Percentiles rank a stretch among this genome's conserved stretches.
Evolutionary conservation across 2,113 vertebrate species (phyloP).

Genomic region (Colossoma macropomum): DNA sequence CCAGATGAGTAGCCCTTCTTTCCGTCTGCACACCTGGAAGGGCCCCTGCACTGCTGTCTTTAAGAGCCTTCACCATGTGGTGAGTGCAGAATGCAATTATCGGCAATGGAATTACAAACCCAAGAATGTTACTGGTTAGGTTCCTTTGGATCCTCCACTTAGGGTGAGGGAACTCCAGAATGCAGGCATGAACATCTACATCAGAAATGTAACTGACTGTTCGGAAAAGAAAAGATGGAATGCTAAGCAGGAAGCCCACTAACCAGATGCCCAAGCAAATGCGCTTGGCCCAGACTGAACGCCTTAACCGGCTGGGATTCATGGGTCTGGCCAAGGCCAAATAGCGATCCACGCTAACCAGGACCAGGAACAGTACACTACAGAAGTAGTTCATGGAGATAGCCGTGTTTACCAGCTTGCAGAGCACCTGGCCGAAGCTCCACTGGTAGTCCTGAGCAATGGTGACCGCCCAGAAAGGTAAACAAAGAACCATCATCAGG

Average conservation of each 20-base stretch:
- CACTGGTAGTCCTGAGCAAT: slow-evolving; percentile 65
- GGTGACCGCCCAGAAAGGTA: slow-evolving; percentile 73
- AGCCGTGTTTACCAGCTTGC: slow-evolving; percentile 67
- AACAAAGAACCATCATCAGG: slow-evolving; percentile 68
- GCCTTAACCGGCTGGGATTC: slow-evolving; percentile 58
- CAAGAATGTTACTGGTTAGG: slow-evolving; percentile 61
- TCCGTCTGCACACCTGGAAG: slow-evolving; percentile 75
- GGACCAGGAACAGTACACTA: slow-evolving; percentile 68
- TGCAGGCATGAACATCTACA: slow-evolving; percentile 62
- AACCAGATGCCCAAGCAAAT: slow-evolving; percentile 63
- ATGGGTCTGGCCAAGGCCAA: slow-evolving; percentile 71
- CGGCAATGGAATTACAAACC: slow-evolving; percentile 68
- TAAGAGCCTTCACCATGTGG: slow-evolving; percentile 68
- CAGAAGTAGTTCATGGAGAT: slow-evolving; percentile 74
- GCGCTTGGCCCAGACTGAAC: slow-evolving; percentile 62
- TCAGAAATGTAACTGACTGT: slow-evolving; percentile 2
- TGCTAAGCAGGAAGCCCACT: slow-evolving; percentile 56
- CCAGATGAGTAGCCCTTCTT: slow-evolving; percentile 78
- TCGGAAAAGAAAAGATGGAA: slow-evolving; percentile 60
- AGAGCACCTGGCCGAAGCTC: slow-evolving; percentile 68
- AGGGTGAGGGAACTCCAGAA: slow-evolving; percentile 68
- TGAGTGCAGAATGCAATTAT: slow-evolving; percentile 65
- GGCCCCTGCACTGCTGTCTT: slow-evolving; percentile 62
- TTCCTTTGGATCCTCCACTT: slow-evolving; percentile 62
- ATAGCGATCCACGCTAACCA: slow-evolving; percentile 75